Evolutionary conservation across 1,140 invertebrate species (phyloP).

Genomic region (Hycleus phaleratus): DNA sequence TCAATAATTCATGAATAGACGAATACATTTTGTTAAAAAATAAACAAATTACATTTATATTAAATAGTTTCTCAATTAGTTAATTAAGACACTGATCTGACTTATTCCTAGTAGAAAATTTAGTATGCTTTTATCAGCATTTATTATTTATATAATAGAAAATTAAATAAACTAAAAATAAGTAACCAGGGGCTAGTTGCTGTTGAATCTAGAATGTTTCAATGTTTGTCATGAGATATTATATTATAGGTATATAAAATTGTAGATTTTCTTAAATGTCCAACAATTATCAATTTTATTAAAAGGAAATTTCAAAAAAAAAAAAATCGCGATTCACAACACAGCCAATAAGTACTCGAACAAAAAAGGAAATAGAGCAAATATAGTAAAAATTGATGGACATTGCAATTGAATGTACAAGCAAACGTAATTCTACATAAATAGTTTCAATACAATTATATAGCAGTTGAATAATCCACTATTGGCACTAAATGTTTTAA

Average conservation of each 20-base stretch:
- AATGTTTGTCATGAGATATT: constrained; percentile 2
- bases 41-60: no score
- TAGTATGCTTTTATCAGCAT: constrained; percentile 11
- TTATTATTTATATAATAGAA: constrained; percentile 5
- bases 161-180: constrained; percentile 4
- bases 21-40: no score
- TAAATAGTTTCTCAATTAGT: no score
- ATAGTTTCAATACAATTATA: constrained; percentile 15
- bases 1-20: no score
- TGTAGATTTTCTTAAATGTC: not conserved
- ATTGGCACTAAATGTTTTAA: constrained; percentile 18
- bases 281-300: constrained; percentile 2
- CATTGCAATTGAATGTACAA: not conserved
- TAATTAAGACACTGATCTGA: no score
- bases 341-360: constrained; percentile 14
- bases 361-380: constrained; percentile 4
- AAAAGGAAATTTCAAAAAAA: no score
- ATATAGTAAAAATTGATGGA: constrained; percentile 2
- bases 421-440: constrained; percentile 5
- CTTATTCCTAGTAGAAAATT: constrained; percentile 8
- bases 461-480: constrained; percentile 17
- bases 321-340: constrained; percentile 9
- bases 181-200: constrained; percentile 6
- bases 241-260: not conserved
- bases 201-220: constrained; percentile 6